Evolutionary conservation across 2,797 vertebrate genomes (phyloP).

Genomic region (Halcyon chelicuti): DNA sequence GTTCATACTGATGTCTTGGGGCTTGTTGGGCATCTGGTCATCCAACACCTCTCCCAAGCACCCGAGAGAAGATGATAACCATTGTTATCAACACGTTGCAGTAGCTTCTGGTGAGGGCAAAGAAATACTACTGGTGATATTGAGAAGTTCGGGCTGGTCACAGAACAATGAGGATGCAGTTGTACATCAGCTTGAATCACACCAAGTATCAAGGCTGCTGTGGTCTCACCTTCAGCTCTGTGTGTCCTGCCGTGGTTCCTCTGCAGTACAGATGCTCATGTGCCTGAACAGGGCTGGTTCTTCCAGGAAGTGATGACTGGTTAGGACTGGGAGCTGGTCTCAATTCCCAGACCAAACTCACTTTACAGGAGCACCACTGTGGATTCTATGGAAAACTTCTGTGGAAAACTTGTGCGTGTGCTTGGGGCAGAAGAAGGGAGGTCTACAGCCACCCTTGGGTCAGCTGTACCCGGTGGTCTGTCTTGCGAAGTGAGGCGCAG

Average conservation of each 20-base stretch:
- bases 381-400: neutral
- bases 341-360: neutral
- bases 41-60: neutral
- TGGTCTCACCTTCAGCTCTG: neutral
- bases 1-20: neutral
- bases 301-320: neutral
- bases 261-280: neutral
- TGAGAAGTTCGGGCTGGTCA: neutral
- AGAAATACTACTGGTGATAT: neutral
- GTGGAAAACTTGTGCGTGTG: accelerated
- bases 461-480: neutral
- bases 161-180: neutral
- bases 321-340: neutral
- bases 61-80: neutral
- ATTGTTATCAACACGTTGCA: neutral
- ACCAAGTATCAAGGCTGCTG: neutral
- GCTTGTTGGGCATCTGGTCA: neutral
- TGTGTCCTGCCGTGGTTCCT: neutral
- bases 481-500: neutral
- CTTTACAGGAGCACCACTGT: neutral
- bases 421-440: neutral
- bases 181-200: neutral
- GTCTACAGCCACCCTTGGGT: neutral
- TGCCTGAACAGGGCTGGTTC: neutral
- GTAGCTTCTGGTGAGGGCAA: neutral